Base-by-base conservation (phyloP, 2,113 vertebrate species). In the Plectropomus leopardus region DNA sequence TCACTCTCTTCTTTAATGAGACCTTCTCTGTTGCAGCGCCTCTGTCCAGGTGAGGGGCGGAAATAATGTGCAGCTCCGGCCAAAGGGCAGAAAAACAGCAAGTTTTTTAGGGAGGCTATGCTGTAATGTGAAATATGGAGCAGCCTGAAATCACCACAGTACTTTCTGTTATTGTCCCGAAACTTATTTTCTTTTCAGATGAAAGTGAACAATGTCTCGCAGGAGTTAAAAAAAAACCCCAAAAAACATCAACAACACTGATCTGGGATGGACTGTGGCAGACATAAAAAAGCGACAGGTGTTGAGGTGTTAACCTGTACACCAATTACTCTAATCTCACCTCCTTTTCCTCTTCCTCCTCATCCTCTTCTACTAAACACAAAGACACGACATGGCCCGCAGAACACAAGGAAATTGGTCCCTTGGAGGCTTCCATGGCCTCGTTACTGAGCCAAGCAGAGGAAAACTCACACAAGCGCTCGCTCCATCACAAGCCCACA, bases 351-450 rank as follows among this genome's bases (percentile, higher is more conserved):
- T 70, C 57, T 47, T 28, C 40, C 50, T 83, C 61, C 50, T 57
- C 74, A 28, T 57, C 42, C 63, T 78, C 75, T 75, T 74, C 70
- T 68, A 58, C 47, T 78, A 44, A 90, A 90, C 79, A 86, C 67
- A 78, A 72, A 87, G 74, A 74, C 32, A 77, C 19, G 19, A 61
- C 73, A 67, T 66, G 71, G 88, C 74, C 64, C 48, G 34, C 34
- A 78, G 81, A 88, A 60, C 79, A 78, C 85, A 85, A 61, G 60
- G 76, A 88, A 92, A 92, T 92, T 89, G 83, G 89, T 88, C 86
- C 88, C 89, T 67, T 61, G 66, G 83, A 85, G 91, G 75, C 78
- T 28, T 9, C 30, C 17, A 8, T 63, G 66, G 77, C 60, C 87
- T 86, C 44, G 82, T 89, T 89, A 75, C 53, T 36, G 60, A 64